A percentile compares a stretch with the other conserved stretches of the same genome.
phyloP scores from a whole-genome alignment of 2,113 vertebrate genomes.

The Solea senegalensis region DNA sequence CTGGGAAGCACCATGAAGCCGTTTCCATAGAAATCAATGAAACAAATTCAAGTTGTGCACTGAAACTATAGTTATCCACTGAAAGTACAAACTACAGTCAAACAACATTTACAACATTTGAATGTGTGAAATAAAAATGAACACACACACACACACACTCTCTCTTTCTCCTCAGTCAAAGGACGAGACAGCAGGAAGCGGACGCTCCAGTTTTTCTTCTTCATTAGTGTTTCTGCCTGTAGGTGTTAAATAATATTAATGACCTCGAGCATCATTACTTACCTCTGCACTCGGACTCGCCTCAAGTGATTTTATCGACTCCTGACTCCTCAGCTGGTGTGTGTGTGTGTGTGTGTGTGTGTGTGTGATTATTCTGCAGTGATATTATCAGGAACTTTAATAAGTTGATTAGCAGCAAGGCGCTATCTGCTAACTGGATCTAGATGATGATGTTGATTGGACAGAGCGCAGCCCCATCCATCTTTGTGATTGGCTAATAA shows the following conservation, averaged over 20 bases:
- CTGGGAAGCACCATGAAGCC: too few species aligned
- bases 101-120: too few species aligned
- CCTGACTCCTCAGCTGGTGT: conserved; percentile 62
- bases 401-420: conserved; percentile 94
- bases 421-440: conserved; percentile 99
- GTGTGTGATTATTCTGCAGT: conserved; percentile 87
- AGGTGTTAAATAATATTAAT: conserved; percentile 99
- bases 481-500: conserved; percentile 99
- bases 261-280: conserved; percentile 92
- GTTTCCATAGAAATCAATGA: too few species aligned
- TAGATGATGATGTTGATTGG: conserved; percentile 99
- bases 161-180: not conserved
- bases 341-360: conserved; percentile 48
- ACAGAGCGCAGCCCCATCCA: conserved; percentile 93
- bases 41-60: too few species aligned
- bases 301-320: conserved; percentile 99
- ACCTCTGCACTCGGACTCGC: conserved; percentile 87
- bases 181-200: conserved; percentile 49
- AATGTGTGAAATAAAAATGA: too few species aligned
- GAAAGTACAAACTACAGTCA: too few species aligned
- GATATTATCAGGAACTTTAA: conserved; percentile 98
- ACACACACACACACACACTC: not conserved
- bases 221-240: conserved; percentile 90
- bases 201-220: conserved; percentile 87
- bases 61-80: too few species aligned